phyloP scores from a whole-genome alignment of 2,113 vertebrate species.

The Sardina pilchardus region DNA sequence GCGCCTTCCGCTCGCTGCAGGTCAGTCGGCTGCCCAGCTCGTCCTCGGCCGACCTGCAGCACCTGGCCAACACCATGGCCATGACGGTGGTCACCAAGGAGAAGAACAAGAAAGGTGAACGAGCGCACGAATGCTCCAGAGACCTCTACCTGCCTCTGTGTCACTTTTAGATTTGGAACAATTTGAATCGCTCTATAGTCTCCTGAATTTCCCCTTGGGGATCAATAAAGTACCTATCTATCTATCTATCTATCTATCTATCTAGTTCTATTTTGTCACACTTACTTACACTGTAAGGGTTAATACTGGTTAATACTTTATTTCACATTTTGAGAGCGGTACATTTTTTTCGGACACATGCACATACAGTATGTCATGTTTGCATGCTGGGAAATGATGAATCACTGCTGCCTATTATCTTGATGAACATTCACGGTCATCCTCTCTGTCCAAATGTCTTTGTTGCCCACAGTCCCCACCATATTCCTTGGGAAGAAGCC shows the following conservation, averaged over 20 bases:
- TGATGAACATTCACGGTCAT: not conserved
- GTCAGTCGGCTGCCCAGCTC: slow-evolving; percentile 73
- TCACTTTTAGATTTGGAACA: not conserved
- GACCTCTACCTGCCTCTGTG: not conserved
- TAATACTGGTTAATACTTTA: not conserved
- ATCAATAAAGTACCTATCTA: too few species aligned
- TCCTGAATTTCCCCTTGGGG: too few species aligned
- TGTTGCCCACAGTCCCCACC: slow-evolving; percentile 67
- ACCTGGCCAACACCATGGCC: slow-evolving; percentile 71
- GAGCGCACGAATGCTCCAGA: not conserved
- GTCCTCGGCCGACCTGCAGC: slow-evolving; percentile 59
- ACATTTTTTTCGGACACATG: too few species aligned
- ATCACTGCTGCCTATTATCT: not conserved
- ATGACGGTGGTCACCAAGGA: slow-evolving; percentile 82
- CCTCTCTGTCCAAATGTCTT: not conserved
- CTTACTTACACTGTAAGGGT: too few species aligned
- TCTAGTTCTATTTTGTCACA: not conserved
- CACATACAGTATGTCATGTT: not conserved
- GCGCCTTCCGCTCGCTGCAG: slow-evolving; percentile 76
- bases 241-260: too few species aligned
- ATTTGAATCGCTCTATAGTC: not conserved
- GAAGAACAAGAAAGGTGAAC: slow-evolving; percentile 79
- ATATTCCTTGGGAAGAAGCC: slow-evolving; percentile 81
- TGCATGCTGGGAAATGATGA: not conserved
- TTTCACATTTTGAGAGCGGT: not conserved